These are phyloP conservation scores for Sigmodon hispidus DNA, from an alignment of 2,113 vertebrate genomes.

Conservation along the genomic window DNA sequence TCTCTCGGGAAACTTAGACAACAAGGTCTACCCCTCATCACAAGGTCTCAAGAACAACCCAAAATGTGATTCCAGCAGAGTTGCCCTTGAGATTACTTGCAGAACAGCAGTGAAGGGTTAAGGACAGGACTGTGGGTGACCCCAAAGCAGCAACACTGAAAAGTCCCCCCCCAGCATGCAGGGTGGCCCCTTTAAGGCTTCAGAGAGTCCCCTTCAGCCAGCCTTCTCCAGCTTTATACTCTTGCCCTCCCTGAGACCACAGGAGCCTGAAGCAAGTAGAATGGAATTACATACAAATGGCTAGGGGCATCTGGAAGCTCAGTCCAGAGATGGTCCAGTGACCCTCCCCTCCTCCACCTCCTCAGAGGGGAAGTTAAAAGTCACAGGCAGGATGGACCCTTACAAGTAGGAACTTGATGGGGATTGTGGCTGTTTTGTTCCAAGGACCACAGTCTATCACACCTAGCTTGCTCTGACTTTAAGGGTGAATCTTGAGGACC, in stretches of 20 bases:
- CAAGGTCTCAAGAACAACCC: not conserved
- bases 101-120: not conserved
- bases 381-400: not conserved
- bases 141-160: not conserved
- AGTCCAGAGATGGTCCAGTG: not conserved
- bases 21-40: not conserved
- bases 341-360: not conserved
- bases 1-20: not conserved
- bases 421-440: not conserved
- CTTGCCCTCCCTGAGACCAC: not conserved
- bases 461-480: not conserved
- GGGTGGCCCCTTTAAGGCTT: too few species aligned
- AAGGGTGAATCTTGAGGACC: not conserved
- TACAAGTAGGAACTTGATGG: not conserved
- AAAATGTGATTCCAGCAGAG: not conserved
- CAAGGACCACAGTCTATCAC: not conserved
- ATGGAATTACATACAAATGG: too few species aligned
- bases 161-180: not conserved
- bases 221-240: not conserved
- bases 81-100: not conserved
- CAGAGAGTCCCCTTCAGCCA: not conserved
- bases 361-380: not conserved
- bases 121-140: not conserved
- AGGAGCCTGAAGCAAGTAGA: not conserved
- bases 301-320: not conserved